Evolutionary conservation across 2,888 invertebrate genomes (phyloP), one percentile per base, ranked within the genome.

Genomic region (Agrochola lychnidis): DNA sequence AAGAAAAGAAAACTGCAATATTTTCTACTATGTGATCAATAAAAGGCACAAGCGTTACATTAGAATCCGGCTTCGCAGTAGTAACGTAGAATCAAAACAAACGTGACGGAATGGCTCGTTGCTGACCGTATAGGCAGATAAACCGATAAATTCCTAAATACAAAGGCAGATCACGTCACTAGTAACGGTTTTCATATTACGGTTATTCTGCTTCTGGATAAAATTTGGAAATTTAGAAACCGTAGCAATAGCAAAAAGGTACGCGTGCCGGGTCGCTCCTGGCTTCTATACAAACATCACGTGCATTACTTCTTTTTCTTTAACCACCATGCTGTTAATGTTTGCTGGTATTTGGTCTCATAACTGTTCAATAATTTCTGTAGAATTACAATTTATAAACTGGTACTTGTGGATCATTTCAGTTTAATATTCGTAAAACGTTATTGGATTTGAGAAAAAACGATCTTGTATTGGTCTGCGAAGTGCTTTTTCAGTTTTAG

Each of bases 231-330:
- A 90, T 90, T 89, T 90, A 84, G 90, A 91, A 91, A 92, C 90
- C 90, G 91, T 91, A 90, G 89, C 84, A 86, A 80, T 87, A 87
- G 89, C 89, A 91, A 93, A 93, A 93, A 93, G 87, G 74, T 85
- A 87, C 91, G 78, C 94, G 94, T 94, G 94, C 94, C 92, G 89
- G 94, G 94, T 94, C 93, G 89, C 69, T 76, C 68, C 56, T 80
- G 78, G 81, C 82, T 82, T 86, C 87, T 91, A 86, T 86, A 84
- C 90, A 93, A 94, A 93, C 90, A 94, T 90, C 92, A 92, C 93
- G 93, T 89, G 81, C 88, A 69, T 69, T 76, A 66, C 66, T 68
- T 57, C 76, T 86, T 81, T 86, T 79, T 59, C 69, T 78, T 75
- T 25, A 77, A 67, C 30, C 61, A 64, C 25, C 36, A 51, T 70